Evolutionary conservation across 2,888 invertebrate genomes (phyloP).

Genomic region (Drosophila eohydei): DNA sequence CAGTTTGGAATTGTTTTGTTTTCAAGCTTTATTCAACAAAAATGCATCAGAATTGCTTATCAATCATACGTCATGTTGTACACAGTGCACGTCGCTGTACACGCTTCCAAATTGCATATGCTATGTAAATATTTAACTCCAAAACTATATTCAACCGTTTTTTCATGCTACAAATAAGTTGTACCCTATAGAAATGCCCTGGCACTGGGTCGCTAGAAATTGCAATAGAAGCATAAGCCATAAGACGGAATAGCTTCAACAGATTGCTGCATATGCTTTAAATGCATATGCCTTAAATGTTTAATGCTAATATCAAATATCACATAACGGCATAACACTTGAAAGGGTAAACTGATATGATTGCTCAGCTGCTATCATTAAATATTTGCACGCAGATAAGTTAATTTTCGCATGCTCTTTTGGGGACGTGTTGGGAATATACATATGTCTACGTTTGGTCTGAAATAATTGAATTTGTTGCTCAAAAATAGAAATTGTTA

Average conservation of each 20-base stretch:
- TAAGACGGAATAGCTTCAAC: too few species aligned
- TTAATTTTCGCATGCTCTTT: not conserved
- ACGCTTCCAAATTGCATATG: constrained; percentile 21
- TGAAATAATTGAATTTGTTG: not conserved
- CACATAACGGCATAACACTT: not conserved
- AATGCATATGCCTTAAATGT: not conserved
- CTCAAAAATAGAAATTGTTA: not conserved
- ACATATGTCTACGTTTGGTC: not conserved
- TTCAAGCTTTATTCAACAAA: not conserved
- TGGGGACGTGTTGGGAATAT: not conserved
- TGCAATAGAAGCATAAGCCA: not conserved
- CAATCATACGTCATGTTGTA: constrained; percentile 67
- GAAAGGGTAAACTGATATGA: not conserved
- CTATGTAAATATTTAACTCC: constrained; percentile 9
- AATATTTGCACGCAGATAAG: not conserved
- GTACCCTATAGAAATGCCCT: not conserved
- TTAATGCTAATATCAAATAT: not conserved
- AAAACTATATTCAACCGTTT: not conserved
- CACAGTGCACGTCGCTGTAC: constrained; percentile 10
- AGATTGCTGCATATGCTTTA: too few species aligned
- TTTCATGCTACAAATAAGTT: not conserved
- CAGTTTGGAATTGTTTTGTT: not conserved
- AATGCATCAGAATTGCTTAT: constrained; percentile 42
- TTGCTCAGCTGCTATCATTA: not conserved
- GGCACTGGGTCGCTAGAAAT: not conserved